These are phyloP conservation scores for Petrolisthes cinctipes DNA, from an alignment of 2,888 invertebrate species.

Conservation along the genomic window DNA sequence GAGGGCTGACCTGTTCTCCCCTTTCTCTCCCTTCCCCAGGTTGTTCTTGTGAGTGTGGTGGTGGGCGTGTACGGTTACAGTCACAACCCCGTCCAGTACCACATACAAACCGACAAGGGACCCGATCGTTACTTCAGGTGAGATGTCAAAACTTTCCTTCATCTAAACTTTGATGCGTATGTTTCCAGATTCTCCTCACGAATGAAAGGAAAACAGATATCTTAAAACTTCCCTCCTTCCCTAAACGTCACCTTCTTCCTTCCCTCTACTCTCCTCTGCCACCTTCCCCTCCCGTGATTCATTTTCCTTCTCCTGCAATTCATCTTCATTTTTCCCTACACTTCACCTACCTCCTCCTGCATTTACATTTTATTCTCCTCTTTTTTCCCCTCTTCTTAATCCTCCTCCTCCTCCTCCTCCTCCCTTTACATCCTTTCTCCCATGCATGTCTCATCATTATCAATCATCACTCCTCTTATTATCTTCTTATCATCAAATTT, in stretches of 20 bases:
- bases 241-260: background rate
- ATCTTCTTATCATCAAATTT: no score
- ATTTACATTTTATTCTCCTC: background rate
- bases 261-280: background rate
- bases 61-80: conserved; percentile 55
- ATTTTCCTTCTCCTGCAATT: background rate
- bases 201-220: background rate
- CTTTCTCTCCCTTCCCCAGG: conserved; percentile 21
- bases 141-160: background rate
- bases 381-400: background rate
- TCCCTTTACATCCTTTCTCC: no score
- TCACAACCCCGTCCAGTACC: conserved; percentile 76
- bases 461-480: no score
- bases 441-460: no score
- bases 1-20: background rate
- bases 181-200: background rate
- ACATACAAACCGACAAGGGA: conserved; percentile 94
- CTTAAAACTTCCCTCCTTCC: background rate
- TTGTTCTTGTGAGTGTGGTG: conserved; percentile 32
- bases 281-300: background rate
- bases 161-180: background rate
- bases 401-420: conserved; percentile 18
- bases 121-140: conserved; percentile 83
- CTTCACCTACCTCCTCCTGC: background rate
- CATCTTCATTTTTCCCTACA: background rate